Base-by-base conservation (phyloP, 2,113 vertebrate species). In the Ciconia maguari region DNA sequence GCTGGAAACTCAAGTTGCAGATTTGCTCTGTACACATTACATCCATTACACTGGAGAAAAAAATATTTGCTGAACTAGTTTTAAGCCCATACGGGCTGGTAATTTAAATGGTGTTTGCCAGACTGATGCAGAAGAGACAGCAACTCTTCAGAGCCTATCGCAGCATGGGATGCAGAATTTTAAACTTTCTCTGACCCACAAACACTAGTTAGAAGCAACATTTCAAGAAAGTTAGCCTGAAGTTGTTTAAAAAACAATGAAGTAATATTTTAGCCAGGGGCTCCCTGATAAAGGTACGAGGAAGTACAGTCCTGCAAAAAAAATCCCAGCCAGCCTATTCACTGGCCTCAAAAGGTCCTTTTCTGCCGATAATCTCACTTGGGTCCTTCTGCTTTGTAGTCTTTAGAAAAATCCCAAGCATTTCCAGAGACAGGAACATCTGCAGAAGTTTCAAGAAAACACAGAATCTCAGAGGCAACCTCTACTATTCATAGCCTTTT, bases 31-130 rank as follows among this genome's bases (percentile, higher is more conserved):
- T n/a, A 75, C 77, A 84, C 64, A 38, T 24, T 42, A 65, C 27
- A 86, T 16, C 30, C 75, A 44, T 61, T 62, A 87, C 72, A 30
- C 12, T 36, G 77, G 76, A 71, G 69, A 71, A 93, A 44, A 85
- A 81, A 90, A 19, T 77, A 90, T 84, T 86, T 93, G 90, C 90
- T 95, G 90, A 82, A 93, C 61, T 64, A 30, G 80, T 91, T 93
- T 84, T 75, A 76, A 78, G 80, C n/a, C 57, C 86, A 75, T 42
- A 58, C 0, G 0, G 65, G 65, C 74, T 75, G 87, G 42, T 79
- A 93, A 90, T 79, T 82, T 78, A 61, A 84, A 75, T 57, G 77
- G 25, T 38, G 61, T 65, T 79, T 71, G 70, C 57, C 49, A 76
- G 65, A 71, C 19, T 2, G 5, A 57, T 27, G 58, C 57, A 75